Evolutionary conservation across 2,113 vertebrate species (phyloP), one percentile per base, ranked within the genome.

Genomic region (Menidia beryllina): DNA sequence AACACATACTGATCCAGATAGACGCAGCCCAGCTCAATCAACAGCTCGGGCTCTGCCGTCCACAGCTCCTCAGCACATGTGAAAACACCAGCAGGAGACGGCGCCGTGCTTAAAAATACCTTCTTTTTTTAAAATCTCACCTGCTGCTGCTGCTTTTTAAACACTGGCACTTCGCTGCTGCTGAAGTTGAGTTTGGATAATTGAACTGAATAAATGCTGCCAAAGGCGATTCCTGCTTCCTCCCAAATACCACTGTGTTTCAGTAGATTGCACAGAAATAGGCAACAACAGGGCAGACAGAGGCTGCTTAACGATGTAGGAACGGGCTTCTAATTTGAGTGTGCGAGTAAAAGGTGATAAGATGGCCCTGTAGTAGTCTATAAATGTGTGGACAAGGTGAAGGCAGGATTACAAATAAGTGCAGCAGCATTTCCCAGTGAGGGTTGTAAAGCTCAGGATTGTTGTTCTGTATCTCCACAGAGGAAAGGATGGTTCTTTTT

Each of bases 151-250:
- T 49, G 45, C 47, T 64, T 51, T 63, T 68, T 74, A 77, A 63
- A 54, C 24, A 49, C 34, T 15, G 36, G 15, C 24, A 52, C 19
- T 55, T 24, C 48, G 71, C 52, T 48, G 54, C 47, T 58, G 45
- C 53, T 59, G 38, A 30, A 77, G 66, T 72, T 69, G 53, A 83
- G 48, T 50, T 5, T n/a, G n/a, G n/a, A n/a, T n/a, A n/a, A n/a
- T n/a, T n/a, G n/a, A n/a, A n/a, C n/a, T n/a, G n/a, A n/a, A 0
- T 55, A 69, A 75, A 73, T 57, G 72, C 47, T 70, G 82, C 82
- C 53, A 67, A 62, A 30, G 72, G 78, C 72, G 69, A 66, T 80
- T 83, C 78, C 63, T 58, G 41, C 53, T 45, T 69, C 70, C 75
- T 70, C 43, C 15, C 54, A 71, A 76, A 70, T 23, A 70, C 47